These are phyloP conservation scores for Heliconius cydno DNA, from an alignment of 2,888 invertebrate species.

Conservation along the genomic window DNA sequence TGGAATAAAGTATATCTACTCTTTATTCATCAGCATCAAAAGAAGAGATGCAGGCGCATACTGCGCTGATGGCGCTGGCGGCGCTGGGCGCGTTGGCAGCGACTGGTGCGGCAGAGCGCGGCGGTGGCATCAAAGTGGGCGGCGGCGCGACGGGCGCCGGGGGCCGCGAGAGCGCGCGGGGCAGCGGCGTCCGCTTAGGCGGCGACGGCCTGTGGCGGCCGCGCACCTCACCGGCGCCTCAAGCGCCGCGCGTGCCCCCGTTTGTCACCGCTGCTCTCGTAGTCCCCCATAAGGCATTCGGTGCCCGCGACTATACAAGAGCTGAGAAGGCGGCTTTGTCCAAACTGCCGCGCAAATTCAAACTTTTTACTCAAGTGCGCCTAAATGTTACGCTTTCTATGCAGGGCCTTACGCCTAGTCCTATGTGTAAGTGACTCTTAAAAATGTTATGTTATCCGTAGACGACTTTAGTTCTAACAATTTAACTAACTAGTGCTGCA, in stretches of 20 bases:
- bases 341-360: conserved; percentile 86
- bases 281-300: conserved; percentile 90
- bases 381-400: conserved; percentile 87
- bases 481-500: conserved; percentile 12
- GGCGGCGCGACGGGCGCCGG: conserved; percentile 67
- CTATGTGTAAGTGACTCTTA: conserved; percentile 85
- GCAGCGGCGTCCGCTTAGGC: conserved; percentile 71
- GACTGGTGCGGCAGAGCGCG: conserved; percentile 70
- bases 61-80: conserved; percentile 72
- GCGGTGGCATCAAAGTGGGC: conserved; percentile 70
- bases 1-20: not conserved
- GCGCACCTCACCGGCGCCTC: conserved; percentile 76
- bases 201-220: conserved; percentile 69
- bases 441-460: conserved; percentile 11
- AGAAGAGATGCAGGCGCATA: conserved; percentile 77
- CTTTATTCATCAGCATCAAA: conserved; percentile 63
- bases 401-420: conserved; percentile 90
- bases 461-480: not conserved
- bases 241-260: conserved; percentile 75
- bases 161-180: conserved; percentile 69
- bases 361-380: conserved; percentile 87
- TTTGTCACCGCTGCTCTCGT: conserved; percentile 88
- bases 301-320: conserved; percentile 88
- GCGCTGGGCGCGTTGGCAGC: conserved; percentile 71
- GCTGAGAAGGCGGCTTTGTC: conserved; percentile 87